Percentiles rank a stretch among this genome's conserved stretches.
These are phyloP conservation scores for Lasioglossum vierecki DNA, from an alignment of 2,888 invertebrate species.

Conservation along the genomic window DNA sequence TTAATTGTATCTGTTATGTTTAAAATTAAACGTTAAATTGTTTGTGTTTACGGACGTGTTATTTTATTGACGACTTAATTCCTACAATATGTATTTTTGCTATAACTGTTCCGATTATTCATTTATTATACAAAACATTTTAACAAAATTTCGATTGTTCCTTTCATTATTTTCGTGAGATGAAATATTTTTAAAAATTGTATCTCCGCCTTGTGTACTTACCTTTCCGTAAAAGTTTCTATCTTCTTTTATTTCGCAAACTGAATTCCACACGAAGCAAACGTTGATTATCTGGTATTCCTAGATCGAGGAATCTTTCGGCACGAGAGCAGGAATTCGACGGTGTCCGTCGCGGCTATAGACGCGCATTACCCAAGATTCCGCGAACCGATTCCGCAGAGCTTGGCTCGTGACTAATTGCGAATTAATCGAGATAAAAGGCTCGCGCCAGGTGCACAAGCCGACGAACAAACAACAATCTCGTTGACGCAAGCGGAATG, in stretches of 20 bases:
- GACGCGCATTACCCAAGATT: not conserved
- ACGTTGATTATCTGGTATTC: too few relatives aligned
- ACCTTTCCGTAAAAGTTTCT: too few relatives aligned
- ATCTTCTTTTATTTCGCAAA: too few relatives aligned
- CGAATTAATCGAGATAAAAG: conserved; percentile 36
- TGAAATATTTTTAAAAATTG: not conserved
- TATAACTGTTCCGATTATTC: too few relatives aligned
- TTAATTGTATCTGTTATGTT: too few relatives aligned
- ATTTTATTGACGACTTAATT: too few relatives aligned
- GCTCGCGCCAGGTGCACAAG: not conserved
- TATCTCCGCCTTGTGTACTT: not conserved
- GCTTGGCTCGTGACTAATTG: conserved; percentile 38
- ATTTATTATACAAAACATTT: not conserved
- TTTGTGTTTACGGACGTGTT: too few relatives aligned
- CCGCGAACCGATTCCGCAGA: not conserved
- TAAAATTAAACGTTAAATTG: too few relatives aligned
- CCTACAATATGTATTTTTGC: not conserved
- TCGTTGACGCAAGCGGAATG: conserved; percentile 27
- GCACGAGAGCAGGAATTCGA: not conserved
- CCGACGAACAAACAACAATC: conserved; percentile 3
- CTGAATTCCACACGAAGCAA: too few relatives aligned
- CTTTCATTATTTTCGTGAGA: too few relatives aligned
- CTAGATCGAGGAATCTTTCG: not conserved
- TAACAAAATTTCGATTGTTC: not conserved
- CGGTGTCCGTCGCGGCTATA: not conserved